Evolutionary conservation across 2,113 vertebrate species (phyloP).

Genomic region (Cricetomys ansorgei): DNA sequence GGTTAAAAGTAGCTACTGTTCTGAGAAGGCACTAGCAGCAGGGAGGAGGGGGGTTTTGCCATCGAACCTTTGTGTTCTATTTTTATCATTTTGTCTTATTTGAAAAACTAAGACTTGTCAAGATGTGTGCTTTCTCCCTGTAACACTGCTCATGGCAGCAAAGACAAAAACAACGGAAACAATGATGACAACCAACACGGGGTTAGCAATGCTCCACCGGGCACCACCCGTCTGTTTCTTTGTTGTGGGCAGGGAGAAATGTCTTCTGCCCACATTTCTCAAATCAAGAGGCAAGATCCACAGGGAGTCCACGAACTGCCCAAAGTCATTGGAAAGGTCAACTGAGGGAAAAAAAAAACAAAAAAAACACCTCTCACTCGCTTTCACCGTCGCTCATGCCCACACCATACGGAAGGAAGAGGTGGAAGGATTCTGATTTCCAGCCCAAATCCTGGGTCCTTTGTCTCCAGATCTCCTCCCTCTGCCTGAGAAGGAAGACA

Average conservation of each 20-base stretch:
- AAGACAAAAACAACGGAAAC: conserved; percentile 11
- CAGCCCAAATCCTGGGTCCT: not conserved
- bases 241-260: not conserved
- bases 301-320: not conserved
- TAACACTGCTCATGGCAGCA: not conserved
- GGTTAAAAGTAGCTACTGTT: conserved; percentile 30
- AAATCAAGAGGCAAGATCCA: not conserved
- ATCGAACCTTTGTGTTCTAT: not conserved
- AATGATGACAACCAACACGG: not conserved
- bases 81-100: conserved; percentile 40
- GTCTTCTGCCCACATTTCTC: not conserved
- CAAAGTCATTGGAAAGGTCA: not conserved
- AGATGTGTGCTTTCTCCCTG: conserved; percentile 21
- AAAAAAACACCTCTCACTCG: not conserved
- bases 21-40: not conserved
- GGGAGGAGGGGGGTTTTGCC: not conserved
- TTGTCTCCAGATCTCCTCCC: not conserved
- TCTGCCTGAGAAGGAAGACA: conserved; percentile 2
- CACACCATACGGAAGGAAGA: not conserved
- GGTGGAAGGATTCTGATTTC: not conserved
- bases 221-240: not conserved
- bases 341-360: not conserved
- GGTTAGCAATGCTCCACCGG: not conserved
- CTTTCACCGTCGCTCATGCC: not conserved
- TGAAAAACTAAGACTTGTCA: not conserved